Evolutionary conservation across 2,113 vertebrate genomes (phyloP).

Genomic region (Brevimyrus niger): DNA sequence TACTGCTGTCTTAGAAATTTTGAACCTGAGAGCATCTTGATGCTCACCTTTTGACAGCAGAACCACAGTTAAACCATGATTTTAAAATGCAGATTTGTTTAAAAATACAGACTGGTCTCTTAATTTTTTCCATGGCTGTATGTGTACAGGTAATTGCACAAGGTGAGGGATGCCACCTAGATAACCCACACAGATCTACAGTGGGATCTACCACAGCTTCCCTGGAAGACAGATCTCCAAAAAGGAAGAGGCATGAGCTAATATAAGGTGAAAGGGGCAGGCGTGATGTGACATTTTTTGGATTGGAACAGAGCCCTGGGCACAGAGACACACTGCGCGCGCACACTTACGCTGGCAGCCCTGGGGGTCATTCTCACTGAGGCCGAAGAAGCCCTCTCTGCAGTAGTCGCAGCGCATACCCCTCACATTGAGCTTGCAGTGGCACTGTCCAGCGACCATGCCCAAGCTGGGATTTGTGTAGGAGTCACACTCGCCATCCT

Average conservation of each 20-base stretch:
- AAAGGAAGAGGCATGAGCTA: not conserved
- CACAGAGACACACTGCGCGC: not conserved
- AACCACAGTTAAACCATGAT: not conserved
- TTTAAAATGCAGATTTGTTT: no score
- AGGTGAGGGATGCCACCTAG: not conserved
- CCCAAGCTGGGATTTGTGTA: constrained; percentile 62
- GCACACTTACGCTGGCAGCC: constrained; percentile 64
- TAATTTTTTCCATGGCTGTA: not conserved
- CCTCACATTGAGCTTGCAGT: constrained; percentile 70
- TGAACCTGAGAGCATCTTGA: no score
- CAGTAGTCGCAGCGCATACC: constrained; percentile 71
- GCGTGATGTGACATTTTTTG: not conserved
- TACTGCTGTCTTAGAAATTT: no score
- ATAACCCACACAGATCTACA: not conserved
- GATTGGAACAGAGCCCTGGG: not conserved
- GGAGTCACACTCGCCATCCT: constrained; percentile 69
- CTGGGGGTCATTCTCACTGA: constrained; percentile 61
- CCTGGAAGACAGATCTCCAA: not conserved
- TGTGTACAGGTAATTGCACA: not conserved
- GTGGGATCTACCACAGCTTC: not conserved
- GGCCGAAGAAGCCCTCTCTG: constrained; percentile 65
- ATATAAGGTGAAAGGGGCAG: not conserved
- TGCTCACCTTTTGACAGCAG: no score
- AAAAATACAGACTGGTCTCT: no score
- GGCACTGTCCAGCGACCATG: constrained; percentile 74